Conservation (phyloP, 2,797 vertebrate genomes). For the Cygnus olor region DNA sequence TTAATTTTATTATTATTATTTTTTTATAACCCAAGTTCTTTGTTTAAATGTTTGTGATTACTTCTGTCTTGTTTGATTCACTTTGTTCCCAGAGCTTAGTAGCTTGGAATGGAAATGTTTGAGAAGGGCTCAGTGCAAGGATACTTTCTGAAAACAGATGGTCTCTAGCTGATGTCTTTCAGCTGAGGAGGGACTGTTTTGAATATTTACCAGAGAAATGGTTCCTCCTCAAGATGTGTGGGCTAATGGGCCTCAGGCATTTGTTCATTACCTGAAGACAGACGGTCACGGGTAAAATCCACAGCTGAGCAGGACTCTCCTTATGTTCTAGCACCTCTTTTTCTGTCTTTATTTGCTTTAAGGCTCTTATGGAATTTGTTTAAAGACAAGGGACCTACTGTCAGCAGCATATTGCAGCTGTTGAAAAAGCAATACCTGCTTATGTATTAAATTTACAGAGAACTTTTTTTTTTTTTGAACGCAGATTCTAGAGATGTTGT, state of each 20-base stretch:
- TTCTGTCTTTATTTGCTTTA: constrained; percentile 8
- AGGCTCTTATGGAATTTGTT: neutral
- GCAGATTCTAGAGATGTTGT: neutral
- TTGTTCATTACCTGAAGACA: neutral
- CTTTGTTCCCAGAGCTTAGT: constrained; percentile 13
- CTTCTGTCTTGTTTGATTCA: constrained; percentile 22
- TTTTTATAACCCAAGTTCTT: constrained; percentile 27
- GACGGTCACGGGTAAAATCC: neutral
- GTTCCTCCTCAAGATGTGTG: neutral
- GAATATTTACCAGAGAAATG: neutral
- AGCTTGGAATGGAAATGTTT: neutral
- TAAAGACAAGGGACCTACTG: neutral
- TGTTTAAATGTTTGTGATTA: constrained; percentile 35
- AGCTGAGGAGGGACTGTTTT: constrained; percentile 10
- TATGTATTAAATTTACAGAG: neutral
- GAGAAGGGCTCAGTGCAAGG: neutral
- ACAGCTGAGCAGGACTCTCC: neutral
- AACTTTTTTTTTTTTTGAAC: neutral
- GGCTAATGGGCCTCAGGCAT: neutral
- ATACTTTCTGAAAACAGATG: neutral
- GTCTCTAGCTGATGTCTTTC: neutral
- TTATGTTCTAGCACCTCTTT: neutral
- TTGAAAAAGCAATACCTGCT: neutral
- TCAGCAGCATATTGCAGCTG: neutral
- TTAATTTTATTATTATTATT: no score